A percentile compares a stretch with the other conserved stretches of the same genome.
phyloP scores from a whole-genome alignment of 2,797 vertebrate genomes.

The Sebastes steindachneri region DNA sequence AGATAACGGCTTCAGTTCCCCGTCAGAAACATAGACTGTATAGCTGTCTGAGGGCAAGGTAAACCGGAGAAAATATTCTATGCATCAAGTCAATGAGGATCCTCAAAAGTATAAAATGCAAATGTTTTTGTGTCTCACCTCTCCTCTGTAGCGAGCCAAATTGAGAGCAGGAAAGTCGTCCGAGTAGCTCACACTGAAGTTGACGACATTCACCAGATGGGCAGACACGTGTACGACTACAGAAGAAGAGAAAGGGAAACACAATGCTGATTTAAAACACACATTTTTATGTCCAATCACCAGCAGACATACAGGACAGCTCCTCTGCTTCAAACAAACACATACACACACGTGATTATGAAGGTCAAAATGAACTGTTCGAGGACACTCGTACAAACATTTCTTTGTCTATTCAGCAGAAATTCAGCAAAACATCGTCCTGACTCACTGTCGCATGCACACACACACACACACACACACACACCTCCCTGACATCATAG shows the following conservation, averaged over 20 bases:
- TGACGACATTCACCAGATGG: conserved; percentile 90
- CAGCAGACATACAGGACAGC: background rate
- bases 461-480: conserved; percentile 25
- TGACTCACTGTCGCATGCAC: conserved; percentile 38
- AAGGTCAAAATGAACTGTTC: conserved; percentile 30
- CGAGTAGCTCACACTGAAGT: conserved; percentile 90
- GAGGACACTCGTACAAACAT: conserved; percentile 31
- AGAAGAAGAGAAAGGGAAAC: conserved; percentile 7
- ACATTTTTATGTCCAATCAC: background rate
- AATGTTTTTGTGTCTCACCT: conserved; percentile 82
- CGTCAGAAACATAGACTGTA: background rate
- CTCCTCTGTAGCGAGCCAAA: conserved; percentile 89
- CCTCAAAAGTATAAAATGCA: background rate
- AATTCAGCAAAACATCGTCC: conserved; percentile 66
- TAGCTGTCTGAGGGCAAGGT: background rate
- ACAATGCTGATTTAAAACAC: conserved; percentile 4
- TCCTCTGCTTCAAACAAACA: conserved; percentile 2
- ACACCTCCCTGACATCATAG: conserved; percentile 70
- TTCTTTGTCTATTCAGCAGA: conserved; percentile 71
- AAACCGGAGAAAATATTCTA: background rate
- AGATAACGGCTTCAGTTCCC: background rate
- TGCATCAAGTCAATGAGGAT: background rate
- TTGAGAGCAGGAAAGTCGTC: conserved; percentile 92
- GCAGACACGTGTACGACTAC: conserved; percentile 91
- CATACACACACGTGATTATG: conserved; percentile 11